Conservation (phyloP, 2,113 vertebrate species). For the Clarias magur region DNA sequence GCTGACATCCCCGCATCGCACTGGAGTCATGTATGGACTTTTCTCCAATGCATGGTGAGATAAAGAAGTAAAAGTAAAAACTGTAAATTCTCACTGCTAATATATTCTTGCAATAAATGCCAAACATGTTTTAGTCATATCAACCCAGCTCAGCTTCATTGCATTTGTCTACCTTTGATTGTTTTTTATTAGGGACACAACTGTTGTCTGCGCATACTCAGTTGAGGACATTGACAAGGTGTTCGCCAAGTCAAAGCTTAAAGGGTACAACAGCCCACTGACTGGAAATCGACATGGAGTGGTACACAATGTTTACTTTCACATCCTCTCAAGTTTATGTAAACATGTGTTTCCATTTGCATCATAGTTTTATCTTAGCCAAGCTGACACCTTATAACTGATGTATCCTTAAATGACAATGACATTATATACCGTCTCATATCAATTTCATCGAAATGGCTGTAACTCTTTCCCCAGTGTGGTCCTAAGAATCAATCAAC, state of each 20-base stretch:
- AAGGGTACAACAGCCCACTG: conserved; percentile 70
- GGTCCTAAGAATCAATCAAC: conserved; percentile 62
- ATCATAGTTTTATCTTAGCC: not conserved
- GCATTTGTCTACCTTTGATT: conserved; percentile 25
- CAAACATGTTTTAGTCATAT: not conserved
- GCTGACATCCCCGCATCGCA: conserved; percentile 68
- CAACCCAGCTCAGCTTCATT: not conserved
- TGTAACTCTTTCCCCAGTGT: conserved; percentile 63
- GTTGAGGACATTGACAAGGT: conserved; percentile 74
- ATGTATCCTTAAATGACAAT: not conserved
- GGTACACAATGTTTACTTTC: conserved; percentile 56
- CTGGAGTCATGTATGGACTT: conserved; percentile 75
- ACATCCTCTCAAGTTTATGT: not conserved
- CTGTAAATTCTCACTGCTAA: not conserved
- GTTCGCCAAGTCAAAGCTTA: conserved; percentile 74
- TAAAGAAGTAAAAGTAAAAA: not conserved
- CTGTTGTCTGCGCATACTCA: conserved; percentile 78
- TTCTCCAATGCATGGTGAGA: conserved; percentile 79
- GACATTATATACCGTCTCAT: not conserved
- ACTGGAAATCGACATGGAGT: conserved; percentile 67
- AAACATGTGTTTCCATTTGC: conserved; percentile 4
- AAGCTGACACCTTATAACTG: not conserved
- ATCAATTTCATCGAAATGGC: not conserved
- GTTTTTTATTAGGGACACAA: conserved; percentile 69
- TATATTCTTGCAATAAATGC: not conserved